These are phyloP conservation scores for Chironomus tepperi DNA, from an alignment of 1,140 invertebrate species.

Conservation along the genomic window DNA sequence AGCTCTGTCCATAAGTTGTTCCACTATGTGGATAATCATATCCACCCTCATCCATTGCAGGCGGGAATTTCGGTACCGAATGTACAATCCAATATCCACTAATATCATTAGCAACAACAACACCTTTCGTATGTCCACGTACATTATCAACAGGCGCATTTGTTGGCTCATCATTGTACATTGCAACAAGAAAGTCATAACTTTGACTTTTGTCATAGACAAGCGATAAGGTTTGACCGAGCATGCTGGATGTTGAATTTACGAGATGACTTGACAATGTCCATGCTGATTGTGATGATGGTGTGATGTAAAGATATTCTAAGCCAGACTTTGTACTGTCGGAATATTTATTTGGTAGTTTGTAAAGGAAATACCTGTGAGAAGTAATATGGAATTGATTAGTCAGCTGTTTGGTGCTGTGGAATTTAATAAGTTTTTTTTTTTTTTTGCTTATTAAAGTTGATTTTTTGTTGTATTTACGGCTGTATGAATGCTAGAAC, in stretches of 20 bases:
- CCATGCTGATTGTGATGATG: constrained; percentile 52
- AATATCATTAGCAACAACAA: constrained; percentile 58
- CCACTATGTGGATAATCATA: constrained; percentile 71
- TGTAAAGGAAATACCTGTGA: constrained; percentile 74
- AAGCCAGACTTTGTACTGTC: constrained; percentile 46
- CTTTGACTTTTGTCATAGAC: constrained; percentile 47
- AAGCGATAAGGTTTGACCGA: constrained; percentile 59
- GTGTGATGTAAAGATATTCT: constrained; percentile 67
- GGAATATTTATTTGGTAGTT: constrained; percentile 58
- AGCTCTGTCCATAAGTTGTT: constrained; percentile 69
- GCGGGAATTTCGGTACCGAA: constrained; percentile 79
- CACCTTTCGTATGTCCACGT: constrained; percentile 79
- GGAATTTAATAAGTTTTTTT: too few relatives aligned
- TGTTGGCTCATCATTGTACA: constrained; percentile 81
- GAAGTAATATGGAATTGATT: constrained; percentile 23
- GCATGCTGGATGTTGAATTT: constrained; percentile 57
- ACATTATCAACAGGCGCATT: constrained; percentile 43
- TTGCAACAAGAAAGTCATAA: constrained; percentile 47
- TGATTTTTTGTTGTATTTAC: too few relatives aligned
- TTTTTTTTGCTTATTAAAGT: too few relatives aligned
- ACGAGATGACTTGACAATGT: constrained; percentile 57
- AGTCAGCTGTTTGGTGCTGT: too few relatives aligned
- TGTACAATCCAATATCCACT: constrained; percentile 84
- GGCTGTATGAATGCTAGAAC: too few relatives aligned
- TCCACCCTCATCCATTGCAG: constrained; percentile 41